Conservation (phyloP, 2,113 vertebrate genomes). For the Neolamprologus fasciatus region DNA sequence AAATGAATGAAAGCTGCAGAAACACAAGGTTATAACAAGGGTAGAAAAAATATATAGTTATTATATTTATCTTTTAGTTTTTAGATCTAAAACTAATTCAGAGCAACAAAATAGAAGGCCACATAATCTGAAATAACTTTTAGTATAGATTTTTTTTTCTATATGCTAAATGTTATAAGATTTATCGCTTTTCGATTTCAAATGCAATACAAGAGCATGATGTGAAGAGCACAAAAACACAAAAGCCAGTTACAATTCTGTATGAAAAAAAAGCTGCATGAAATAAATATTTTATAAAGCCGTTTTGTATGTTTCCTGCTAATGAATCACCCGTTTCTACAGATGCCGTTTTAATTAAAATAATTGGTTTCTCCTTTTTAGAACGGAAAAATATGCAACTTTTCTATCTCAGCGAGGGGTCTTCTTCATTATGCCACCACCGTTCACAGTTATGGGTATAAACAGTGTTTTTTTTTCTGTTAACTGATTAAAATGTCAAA, state of each 20-base stretch:
- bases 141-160: not conserved
- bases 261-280: not conserved
- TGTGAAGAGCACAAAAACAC: not conserved
- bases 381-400: not conserved
- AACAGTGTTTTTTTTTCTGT: not conserved
- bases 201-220: not conserved
- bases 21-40: not conserved
- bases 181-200: not conserved
- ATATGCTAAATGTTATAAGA: not conserved
- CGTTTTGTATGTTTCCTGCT: not conserved
- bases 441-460: not conserved
- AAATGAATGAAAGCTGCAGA: not conserved
- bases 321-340: slow-evolving; percentile 8
- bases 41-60: not conserved
- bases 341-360: slow-evolving; percentile 24
- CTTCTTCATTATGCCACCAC: not conserved
- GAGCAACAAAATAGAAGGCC: not conserved
- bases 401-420: not conserved
- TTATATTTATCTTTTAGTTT: not conserved
- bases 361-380: not conserved
- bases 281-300: not conserved
- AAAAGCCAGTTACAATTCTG: not conserved
- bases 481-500: slow-evolving; percentile 19
- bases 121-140: not conserved
- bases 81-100: not conserved